phyloP scores from a whole-genome alignment of 2,113 vertebrate genomes.

The Caranx ignobilis region DNA sequence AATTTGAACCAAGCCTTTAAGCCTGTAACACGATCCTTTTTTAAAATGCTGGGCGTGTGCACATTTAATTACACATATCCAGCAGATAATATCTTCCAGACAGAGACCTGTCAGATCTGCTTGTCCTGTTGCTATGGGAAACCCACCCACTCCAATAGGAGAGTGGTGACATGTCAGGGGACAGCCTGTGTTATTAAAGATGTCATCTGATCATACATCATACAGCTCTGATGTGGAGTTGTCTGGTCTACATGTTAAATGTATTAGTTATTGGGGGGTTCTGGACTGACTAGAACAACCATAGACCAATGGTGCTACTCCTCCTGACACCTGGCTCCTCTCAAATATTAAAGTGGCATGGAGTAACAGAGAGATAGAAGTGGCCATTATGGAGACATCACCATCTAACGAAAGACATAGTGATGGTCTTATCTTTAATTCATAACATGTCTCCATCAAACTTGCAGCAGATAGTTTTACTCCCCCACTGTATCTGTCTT shows the following conservation, averaged over 20 bases:
- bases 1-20: background rate
- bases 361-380: slow-evolving; percentile 52
- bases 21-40: background rate
- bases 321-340: slow-evolving; percentile 20
- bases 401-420: slow-evolving; percentile 43
- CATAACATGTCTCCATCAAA: slow-evolving; percentile 57
- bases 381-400: slow-evolving; percentile 41
- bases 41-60: background rate
- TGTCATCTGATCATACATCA: background rate
- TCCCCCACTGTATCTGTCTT: slow-evolving; percentile 31
- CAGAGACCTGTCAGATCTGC: slow-evolving; percentile 8
- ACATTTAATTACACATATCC: slow-evolving; percentile 17
- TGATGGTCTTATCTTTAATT: slow-evolving; percentile 64
- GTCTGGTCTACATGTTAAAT: no score
- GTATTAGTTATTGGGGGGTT: no score
- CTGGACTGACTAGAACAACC: no score
- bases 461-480: slow-evolving; percentile 58
- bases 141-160: slow-evolving; percentile 27
- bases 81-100: slow-evolving; percentile 32
- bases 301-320: no score
- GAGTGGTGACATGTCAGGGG: slow-evolving; percentile 21
- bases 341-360: slow-evolving; percentile 72
- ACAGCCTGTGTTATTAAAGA: slow-evolving; percentile 34
- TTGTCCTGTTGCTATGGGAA: slow-evolving; percentile 42
- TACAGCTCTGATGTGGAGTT: no score